Conservation (phyloP, 1,140 invertebrate species). For the Euwallacea similis region DNA sequence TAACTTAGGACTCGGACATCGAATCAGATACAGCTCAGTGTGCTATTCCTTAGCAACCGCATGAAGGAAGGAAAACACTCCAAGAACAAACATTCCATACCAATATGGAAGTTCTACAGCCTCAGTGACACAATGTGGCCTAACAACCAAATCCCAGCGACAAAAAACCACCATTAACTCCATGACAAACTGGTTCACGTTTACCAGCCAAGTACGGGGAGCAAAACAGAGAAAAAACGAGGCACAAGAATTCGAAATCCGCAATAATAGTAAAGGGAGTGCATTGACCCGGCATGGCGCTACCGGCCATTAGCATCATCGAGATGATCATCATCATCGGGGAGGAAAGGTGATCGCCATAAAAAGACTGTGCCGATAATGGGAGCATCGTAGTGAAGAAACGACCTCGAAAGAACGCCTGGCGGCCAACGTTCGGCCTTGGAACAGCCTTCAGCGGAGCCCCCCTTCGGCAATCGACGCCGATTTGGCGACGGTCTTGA, state of each 20-base stretch:
- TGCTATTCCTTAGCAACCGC: no score
- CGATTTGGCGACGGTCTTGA: slow-evolving; percentile 31
- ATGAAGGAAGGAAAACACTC: no score
- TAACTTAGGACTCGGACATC: no score
- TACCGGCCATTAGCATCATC: slow-evolving; percentile 28
- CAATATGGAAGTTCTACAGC: no score
- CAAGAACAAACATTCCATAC: no score
- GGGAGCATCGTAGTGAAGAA: slow-evolving; percentile 40
- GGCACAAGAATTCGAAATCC: neutral
- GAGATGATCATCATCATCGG: slow-evolving; percentile 20
- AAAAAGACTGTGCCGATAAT: slow-evolving; percentile 27
- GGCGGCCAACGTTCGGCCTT: slow-evolving; percentile 51
- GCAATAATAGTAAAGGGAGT: slow-evolving; percentile 14
- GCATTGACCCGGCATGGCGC: slow-evolving; percentile 30
- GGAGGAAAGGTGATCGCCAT: slow-evolving; percentile 22
- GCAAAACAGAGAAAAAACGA: neutral
- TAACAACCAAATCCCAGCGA: no score
- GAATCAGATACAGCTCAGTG: no score
- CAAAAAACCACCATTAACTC: neutral
- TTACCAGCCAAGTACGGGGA: neutral
- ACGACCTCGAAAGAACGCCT: slow-evolving; percentile 43
- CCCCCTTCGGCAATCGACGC: slow-evolving; percentile 25
- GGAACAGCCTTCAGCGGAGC: slow-evolving; percentile 51
- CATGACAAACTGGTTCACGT: neutral
- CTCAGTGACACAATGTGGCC: no score